Evolutionary conservation across 2,888 invertebrate genomes (phyloP), one percentile per base, ranked within the genome.

Genomic region (Lysandra bellargus): DNA sequence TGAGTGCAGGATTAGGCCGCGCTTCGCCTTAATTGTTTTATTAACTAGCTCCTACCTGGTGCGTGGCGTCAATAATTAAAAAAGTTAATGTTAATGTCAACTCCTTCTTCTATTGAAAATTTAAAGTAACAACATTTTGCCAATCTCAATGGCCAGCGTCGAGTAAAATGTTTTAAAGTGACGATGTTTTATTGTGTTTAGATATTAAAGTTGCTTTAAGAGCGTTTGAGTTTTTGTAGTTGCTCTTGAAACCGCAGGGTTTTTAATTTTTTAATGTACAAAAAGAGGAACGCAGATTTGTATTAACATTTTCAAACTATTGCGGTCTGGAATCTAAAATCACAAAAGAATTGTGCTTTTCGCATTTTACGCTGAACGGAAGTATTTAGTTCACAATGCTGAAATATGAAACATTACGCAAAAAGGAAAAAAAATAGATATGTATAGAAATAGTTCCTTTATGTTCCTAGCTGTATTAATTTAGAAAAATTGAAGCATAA

Each of bases 341-440:
- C 33, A 69, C 69, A 69, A 69, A 69, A 69, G 69, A 69, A 69
- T 69, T 69, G 69, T 69, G 69, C 69, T 69, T 69, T 69, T 69
- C 69, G 14, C 33, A 33, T 69, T 69, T 69, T 69, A 69, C 30
- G 30, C 69, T 37, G 12, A 12, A 30, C 64, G 64, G 64, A 69
- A 37, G 33, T 69, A 6, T 37, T 69, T 69, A 69, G 69, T 69
- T 33, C 33, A 69, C 17, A 69, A 37, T 33, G 64, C 64, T 64
- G 12, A 64, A 64, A 30, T 64, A 23, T 64, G 69, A 69, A 69
- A 69, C 69, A 69, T 69, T 17, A 69, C 69, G 69, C 33, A 33
- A 2, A 37, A 61, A 61, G 61, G 64, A 69, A 30, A 14, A 69
- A 9, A 23, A 61, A 61, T 23, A 49, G 49, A 12, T 49, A 49